These are phyloP conservation scores for Acanthosepion lycidas DNA, from an alignment of 2,888 invertebrate species.

Conservation along the genomic window DNA sequence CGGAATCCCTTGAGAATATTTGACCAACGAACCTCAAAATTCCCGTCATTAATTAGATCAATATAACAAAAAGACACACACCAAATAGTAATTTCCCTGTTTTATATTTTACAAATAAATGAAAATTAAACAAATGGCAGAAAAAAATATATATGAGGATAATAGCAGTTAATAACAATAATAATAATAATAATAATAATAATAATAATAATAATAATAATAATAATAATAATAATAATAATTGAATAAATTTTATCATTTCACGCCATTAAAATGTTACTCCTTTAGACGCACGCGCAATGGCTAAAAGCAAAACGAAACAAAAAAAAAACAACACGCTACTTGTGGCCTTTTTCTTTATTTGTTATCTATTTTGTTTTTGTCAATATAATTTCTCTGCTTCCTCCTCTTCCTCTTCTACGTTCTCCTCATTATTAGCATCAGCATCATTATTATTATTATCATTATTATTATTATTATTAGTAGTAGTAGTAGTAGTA, in stretches of 20 bases:
- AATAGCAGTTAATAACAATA: neutral
- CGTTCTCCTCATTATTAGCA: neutral
- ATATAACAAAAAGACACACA: neutral
- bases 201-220: neutral
- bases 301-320: neutral
- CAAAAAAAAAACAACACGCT: too few relatives aligned
- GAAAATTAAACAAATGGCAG: neutral
- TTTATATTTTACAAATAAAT: neutral
- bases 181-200: neutral
- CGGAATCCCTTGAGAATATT: neutral
- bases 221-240: neutral
- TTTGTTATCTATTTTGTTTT: neutral
- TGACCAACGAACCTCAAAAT: neutral
- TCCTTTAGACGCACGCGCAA: neutral
- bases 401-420: neutral
- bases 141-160: neutral
- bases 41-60: neutral
- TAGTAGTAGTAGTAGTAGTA: too few relatives aligned
- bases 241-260: neutral
- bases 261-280: neutral
- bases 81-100: neutral
- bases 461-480: conserved; percentile 11
- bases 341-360: neutral
- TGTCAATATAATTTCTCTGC: neutral
- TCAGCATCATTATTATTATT: neutral